These are phyloP conservation scores for Tenebrio molitor DNA, from an alignment of 1,140 invertebrate species.

Conservation along the genomic window DNA sequence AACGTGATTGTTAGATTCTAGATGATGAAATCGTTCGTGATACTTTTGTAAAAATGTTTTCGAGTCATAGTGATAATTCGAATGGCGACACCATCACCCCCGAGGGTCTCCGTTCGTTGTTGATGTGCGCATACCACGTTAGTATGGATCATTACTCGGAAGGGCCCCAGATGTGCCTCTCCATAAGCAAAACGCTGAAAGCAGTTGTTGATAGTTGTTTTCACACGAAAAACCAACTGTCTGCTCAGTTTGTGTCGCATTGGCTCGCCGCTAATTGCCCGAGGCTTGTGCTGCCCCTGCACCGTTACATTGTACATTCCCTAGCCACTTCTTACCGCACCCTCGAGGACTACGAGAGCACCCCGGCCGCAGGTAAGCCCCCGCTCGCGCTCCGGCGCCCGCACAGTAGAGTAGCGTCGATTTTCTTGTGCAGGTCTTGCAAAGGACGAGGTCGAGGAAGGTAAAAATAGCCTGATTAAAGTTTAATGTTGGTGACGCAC, in stretches of 20 bases:
- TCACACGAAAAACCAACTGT: constrained; percentile 81
- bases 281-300: constrained; percentile 80
- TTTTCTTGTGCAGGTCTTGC: constrained; percentile 50
- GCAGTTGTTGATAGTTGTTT: constrained; percentile 83
- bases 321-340: constrained; percentile 82
- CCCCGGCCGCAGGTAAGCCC: constrained; percentile 67
- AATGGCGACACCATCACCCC: constrained; percentile 70
- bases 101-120: constrained; percentile 73
- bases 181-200: constrained; percentile 76
- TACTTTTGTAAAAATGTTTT: constrained; percentile 68
- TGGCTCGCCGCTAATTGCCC: constrained; percentile 85
- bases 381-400: too few species aligned
- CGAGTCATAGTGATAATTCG: constrained; percentile 58
- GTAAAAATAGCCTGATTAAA: too few species aligned
- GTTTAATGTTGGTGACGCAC: too few species aligned
- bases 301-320: constrained; percentile 81
- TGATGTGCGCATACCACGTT: constrained; percentile 81
- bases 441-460: constrained; percentile 18
- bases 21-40: constrained; percentile 62
- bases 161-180: constrained; percentile 71
- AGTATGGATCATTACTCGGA: constrained; percentile 82
- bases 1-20: constrained; percentile 59
- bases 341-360: constrained; percentile 69
- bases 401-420: not conserved
- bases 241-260: constrained; percentile 80